Conservation (phyloP, 2,888 invertebrate genomes). For the Stenotaenia linearis region DNA sequence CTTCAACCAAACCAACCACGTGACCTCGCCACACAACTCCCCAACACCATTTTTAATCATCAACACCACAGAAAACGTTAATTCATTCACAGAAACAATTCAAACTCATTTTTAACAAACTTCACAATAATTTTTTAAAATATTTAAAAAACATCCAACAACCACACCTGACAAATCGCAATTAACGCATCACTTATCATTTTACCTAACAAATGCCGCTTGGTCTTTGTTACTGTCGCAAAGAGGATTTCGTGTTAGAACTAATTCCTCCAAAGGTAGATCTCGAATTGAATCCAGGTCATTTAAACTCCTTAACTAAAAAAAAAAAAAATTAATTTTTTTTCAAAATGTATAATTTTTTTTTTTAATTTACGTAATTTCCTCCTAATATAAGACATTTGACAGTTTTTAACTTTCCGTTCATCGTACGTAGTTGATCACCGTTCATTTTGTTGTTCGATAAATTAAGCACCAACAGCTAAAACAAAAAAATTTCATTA, state of each 20-base stretch:
- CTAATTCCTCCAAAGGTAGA: slow-evolving; percentile 66
- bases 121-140: too few species aligned
- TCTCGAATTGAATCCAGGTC: slow-evolving; percentile 62
- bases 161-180: too few species aligned
- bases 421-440: background rate
- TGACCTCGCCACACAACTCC: too few species aligned
- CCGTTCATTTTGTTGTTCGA: background rate
- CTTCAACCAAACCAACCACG: too few species aligned
- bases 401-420: background rate
- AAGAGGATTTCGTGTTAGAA: slow-evolving; percentile 72
- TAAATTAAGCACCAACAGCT: background rate
- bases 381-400: background rate
- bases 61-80: background rate
- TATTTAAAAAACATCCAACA: too few species aligned
- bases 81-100: background rate
- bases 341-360: background rate
- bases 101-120: too few species aligned
- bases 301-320: slow-evolving; percentile 38
- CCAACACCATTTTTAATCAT: background rate
- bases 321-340: background rate
- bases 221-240: slow-evolving; percentile 71
- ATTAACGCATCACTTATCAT: background rate
- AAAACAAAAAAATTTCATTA: background rate
- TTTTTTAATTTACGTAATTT: background rate
- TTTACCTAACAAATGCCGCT: slow-evolving; percentile 71